Evolutionary conservation across 2,113 vertebrate species (phyloP).

Genomic region (Polypterus bichir): DNA sequence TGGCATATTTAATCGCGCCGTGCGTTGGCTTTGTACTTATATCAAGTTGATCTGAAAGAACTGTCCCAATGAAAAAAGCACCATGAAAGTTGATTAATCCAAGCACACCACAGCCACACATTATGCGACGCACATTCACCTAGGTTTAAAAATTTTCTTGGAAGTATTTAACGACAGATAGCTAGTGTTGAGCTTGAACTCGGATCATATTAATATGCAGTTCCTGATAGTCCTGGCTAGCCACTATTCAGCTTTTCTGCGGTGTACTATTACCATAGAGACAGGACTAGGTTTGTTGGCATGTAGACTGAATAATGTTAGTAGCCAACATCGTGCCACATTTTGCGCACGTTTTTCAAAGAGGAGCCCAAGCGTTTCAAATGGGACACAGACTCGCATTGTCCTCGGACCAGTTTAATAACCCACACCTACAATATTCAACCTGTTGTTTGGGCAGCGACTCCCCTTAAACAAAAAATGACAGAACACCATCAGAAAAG

Average conservation of each 20-base stretch:
- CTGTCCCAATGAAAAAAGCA: too few relatives aligned
- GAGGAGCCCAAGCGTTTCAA: conserved; percentile 83
- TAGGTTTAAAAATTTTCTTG: too few relatives aligned
- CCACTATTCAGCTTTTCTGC: conserved; percentile 24
- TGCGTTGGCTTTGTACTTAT: too few relatives aligned
- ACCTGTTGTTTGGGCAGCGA: conserved; percentile 96
- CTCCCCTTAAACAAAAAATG: conserved; percentile 49
- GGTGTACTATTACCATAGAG: conserved; percentile 68
- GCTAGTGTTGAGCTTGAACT: too few relatives aligned
- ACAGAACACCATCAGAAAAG: conserved; percentile 33
- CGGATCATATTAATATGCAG: too few relatives aligned
- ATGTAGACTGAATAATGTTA: conserved; percentile 86
- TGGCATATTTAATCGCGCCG: too few relatives aligned
- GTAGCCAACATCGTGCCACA: conserved; percentile 70
- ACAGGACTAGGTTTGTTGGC: conserved; percentile 68
- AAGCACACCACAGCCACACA: too few relatives aligned
- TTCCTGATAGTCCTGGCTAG: neutral
- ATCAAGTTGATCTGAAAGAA: too few relatives aligned
- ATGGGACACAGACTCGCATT: conserved; percentile 97
- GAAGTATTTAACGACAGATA: too few relatives aligned
- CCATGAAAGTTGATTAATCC: too few relatives aligned
- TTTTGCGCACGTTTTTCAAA: conserved; percentile 70
- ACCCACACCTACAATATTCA: conserved; percentile 96
- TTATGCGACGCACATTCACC: too few relatives aligned
- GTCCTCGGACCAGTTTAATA: conserved; percentile 92